Base-by-base conservation (phyloP, 2,113 vertebrate species). In the Tachuris rubrigastra region DNA sequence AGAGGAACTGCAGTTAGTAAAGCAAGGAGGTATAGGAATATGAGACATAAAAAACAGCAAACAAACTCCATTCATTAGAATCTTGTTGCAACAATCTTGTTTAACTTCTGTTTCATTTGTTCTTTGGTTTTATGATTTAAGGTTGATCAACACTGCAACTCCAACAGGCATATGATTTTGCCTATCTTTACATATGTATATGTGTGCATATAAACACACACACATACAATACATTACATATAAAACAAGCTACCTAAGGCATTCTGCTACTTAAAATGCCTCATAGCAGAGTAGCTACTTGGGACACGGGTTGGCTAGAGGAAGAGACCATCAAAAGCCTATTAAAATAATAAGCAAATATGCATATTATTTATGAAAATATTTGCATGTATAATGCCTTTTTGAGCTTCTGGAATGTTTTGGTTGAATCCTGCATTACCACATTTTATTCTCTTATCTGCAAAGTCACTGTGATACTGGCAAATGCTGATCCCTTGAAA, bases 371-470 rank as follows among this genome's bases (percentile, higher is more conserved):
- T 67, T 16, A 19, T 24, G 31, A n/a, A 89, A 80, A 46, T 25
- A 72, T 65, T 53, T 65, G 31, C 41, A 56, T 16, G 16, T 33
- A 49, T n/a, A 60, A 62, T 25, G 8, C 20, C 68, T 86, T 67
- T 80, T 87, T 19, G 62, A 23, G 78, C 37, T 93, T 88, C 63
- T 83, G 63, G 88, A 86, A 41, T 0, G 2, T 69, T 87, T 47
- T 55, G 14, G 47, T 73, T 80, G n/a, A 88, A 92, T 72, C 58
- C 20, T 7, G 39, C 49, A 50, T 85, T 71, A 76, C 47, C 49
- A 25, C 52, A 79, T 96, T 94, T 87, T 68, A 58, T 83, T 81
- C 62, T 53, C 50, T 75, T 35, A 42, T 55, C 83, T 88, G 79
- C 49, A 69, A 52, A 95, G 77, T 62, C n/a, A 3, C 85, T 33